Evolutionary conservation across 1,140 invertebrate species (phyloP).

Genomic region (Drosophila pseudoobscura): DNA sequence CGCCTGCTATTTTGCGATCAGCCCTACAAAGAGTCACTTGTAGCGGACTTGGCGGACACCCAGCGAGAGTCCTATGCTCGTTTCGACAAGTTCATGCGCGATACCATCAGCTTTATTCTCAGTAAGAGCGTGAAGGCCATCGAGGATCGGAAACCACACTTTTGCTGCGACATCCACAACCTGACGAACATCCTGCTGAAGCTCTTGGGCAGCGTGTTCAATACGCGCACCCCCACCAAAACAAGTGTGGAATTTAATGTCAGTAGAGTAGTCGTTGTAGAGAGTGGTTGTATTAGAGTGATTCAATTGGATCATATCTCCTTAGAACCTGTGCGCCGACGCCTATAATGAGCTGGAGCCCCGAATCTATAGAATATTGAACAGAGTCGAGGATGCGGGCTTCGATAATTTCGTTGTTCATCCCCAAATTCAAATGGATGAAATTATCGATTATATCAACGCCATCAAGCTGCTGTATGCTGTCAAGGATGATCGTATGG

Average conservation of each 20-base stretch:
- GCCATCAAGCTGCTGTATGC: slow-evolving; percentile 48
- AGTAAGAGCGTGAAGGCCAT: slow-evolving; percentile 37
- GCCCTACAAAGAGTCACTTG: neutral
- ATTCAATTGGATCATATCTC: neutral
- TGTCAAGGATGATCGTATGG: slow-evolving; percentile 35
- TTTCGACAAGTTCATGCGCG: slow-evolving; percentile 50
- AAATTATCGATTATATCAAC: slow-evolving; percentile 52
- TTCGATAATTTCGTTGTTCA: slow-evolving; percentile 8
- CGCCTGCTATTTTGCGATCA: slow-evolving; percentile 49
- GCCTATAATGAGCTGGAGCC: slow-evolving; percentile 60
- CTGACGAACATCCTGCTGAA: slow-evolving; percentile 61
- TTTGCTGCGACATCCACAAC: slow-evolving; percentile 60
- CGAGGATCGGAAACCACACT: slow-evolving; percentile 41
- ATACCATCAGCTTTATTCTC: slow-evolving; percentile 48
- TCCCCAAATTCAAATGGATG: neutral
- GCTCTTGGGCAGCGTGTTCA: slow-evolving; percentile 56
- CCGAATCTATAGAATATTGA: slow-evolving; percentile 44
- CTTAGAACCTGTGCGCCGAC: slow-evolving; percentile 51
- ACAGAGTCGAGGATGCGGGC: slow-evolving; percentile 47
- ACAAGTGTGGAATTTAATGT: slow-evolving; percentile 49
- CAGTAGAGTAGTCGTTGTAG: neutral
- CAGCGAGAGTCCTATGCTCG: slow-evolving; percentile 31
- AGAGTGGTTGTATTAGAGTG: too few species aligned
- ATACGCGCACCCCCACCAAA: slow-evolving; percentile 41
- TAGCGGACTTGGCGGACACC: neutral